Evolutionary conservation across 2,888 invertebrate species (phyloP).

Genomic region (Tetrapedia diversipes): DNA sequence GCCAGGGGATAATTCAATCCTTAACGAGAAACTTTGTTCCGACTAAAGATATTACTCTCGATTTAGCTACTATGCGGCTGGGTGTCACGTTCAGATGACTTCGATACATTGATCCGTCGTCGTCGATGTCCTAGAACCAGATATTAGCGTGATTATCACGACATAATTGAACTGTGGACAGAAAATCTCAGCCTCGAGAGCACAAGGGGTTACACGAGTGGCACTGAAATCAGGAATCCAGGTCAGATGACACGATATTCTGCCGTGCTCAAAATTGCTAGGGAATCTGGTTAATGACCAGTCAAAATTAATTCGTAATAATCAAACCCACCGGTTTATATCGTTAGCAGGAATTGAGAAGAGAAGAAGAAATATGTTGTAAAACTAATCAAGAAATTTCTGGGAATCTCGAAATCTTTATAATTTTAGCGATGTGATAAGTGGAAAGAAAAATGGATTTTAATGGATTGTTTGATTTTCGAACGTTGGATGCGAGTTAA

Average conservation of each 20-base stretch:
- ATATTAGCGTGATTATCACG: background rate
- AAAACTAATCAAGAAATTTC: too few species aligned
- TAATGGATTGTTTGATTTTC: too few species aligned
- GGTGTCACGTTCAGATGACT: background rate
- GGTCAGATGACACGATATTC: background rate
- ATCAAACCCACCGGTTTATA: background rate
- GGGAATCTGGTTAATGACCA: conserved; percentile 17
- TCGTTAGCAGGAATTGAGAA: background rate
- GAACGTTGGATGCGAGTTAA: too few species aligned
- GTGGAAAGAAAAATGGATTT: too few species aligned
- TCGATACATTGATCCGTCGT: background rate
- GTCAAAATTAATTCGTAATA: conserved; percentile 6
- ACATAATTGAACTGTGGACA: background rate
- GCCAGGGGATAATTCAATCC: background rate
- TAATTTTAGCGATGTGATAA: too few species aligned
- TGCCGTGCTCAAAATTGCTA: conserved; percentile 5
- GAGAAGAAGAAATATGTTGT: background rate
- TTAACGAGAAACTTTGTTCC: background rate
- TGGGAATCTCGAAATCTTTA: too few species aligned
- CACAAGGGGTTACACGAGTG: background rate
- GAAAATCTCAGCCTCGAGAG: background rate
- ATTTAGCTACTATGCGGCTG: background rate
- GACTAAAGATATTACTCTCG: background rate
- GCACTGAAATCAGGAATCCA: background rate
- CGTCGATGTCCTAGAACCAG: background rate